Conservation (phyloP, 2,797 vertebrate species). For the Pangasius krempfi region DNA sequence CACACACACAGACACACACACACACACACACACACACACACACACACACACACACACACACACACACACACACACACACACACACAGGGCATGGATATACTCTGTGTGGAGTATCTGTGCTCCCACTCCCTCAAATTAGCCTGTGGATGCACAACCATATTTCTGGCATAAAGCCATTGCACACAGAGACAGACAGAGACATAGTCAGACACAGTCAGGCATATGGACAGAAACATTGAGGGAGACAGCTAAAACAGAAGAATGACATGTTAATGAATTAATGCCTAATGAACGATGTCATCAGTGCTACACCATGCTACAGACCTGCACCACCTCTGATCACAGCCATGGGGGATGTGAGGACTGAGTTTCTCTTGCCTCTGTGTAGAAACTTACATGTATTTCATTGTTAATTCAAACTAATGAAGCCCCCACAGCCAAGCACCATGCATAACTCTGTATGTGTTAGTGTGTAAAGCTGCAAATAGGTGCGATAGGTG, state of each 20-base stretch:
- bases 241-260: background rate
- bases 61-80: background rate
- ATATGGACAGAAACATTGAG: slow-evolving; percentile 31
- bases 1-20: background rate
- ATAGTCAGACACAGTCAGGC: slow-evolving; percentile 20
- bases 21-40: background rate
- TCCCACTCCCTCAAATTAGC: slow-evolving; percentile 62
- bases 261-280: slow-evolving; percentile 60
- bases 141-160: slow-evolving; percentile 64
- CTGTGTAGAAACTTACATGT: slow-evolving; percentile 36
- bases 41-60: background rate
- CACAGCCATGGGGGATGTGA: background rate
- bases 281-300: slow-evolving; percentile 71
- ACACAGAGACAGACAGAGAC: slow-evolving; percentile 56
- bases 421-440: slow-evolving; percentile 10
- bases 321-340: slow-evolving; percentile 40
- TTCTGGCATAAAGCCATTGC: slow-evolving; percentile 64
- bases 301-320: slow-evolving; percentile 64
- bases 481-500: background rate
- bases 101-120: background rate
- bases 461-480: slow-evolving; percentile 15
- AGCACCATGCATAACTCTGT: slow-evolving; percentile 3
- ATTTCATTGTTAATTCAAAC: slow-evolving; percentile 34
- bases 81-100: background rate
- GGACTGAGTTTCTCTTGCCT: background rate